Evolutionary conservation across 2,113 vertebrate species (phyloP), one percentile per base, ranked within the genome.

Genomic region (Bambusicola thoracicus): DNA sequence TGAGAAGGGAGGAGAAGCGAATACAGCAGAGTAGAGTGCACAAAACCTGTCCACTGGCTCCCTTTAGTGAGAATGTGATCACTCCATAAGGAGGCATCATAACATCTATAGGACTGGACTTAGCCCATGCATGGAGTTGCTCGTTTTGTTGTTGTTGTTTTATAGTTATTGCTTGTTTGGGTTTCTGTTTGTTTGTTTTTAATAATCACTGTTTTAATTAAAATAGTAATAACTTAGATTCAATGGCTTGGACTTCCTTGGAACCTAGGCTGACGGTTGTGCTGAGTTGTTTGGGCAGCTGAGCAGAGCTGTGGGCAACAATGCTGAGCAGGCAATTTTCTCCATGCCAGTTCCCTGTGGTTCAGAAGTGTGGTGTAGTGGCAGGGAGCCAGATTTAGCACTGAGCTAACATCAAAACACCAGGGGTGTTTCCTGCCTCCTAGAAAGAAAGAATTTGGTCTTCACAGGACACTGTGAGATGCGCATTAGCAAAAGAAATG

Each of bases 401-500:
- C 49, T 81, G 41, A 88, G 79, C 34, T 92, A 66, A 80, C 2
- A 1, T 92, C 79, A 93, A 75, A 86, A 62, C 85, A 75, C 72
- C 51, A 21, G 68, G 88, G 65, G 73, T 90, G 76, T 90, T 95
- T 91, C 80, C 82, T 87, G 79, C 34, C 65, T 87, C 87, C 76
- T 90, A 49, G 87, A 61, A 94, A n/a, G 53, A 84, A 88, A 93
- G 79, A 81, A 86, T 88, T 87, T 87, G 41, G 41, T 89, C 84
- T 93, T 93, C 53, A 15, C 75, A 85, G 41, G 56, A 85, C 65
- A 51, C 61, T 67, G 61, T 40, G 68, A 83, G 81, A 68, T 90
- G 72, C n/a, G 72, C 40, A 13, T 83, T 76, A 75, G n/a, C 43
- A 55, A 89, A 83, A 85, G 25, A 24, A 66, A 59, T 36, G 21